Conservation (phyloP, 2,113 vertebrate genomes). For the Mohoua ochrocephala region DNA sequence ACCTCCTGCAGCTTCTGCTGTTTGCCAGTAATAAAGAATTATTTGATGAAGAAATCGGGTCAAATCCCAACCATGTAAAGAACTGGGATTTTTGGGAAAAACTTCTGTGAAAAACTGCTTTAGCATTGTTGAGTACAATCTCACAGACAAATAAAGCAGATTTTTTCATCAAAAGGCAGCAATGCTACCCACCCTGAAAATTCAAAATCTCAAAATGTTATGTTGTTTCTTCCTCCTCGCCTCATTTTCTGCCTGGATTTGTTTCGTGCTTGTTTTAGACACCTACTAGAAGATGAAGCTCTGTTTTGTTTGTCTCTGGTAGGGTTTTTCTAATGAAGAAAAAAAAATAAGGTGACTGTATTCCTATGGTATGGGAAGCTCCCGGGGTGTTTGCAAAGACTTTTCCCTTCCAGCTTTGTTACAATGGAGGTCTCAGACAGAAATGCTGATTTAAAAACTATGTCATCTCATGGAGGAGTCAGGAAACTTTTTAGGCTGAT, state of each 20-base stretch:
- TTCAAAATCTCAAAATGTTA: not conserved
- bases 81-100: not conserved
- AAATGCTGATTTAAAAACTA: not conserved
- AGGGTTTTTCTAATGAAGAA: not conserved
- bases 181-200: not conserved
- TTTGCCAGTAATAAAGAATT: not conserved
- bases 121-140: not conserved
- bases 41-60: not conserved
- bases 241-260: not conserved
- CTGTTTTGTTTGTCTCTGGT: not conserved
- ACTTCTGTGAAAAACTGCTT: not conserved
- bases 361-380: not conserved
- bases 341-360: not conserved
- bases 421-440: not conserved
- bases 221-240: not conserved
- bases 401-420: not conserved
- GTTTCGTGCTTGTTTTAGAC: not conserved
- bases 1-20: not conserved
- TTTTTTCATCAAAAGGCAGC: not conserved
- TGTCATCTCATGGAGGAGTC: not conserved
- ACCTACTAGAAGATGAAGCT: not conserved
- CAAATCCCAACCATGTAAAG: not conserved
- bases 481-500: slow-evolving; percentile 4
- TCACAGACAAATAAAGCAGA: not conserved
- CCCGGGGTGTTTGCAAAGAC: not conserved